A percentile compares a stretch with the other conserved stretches of the same genome.
phyloP scores from a whole-genome alignment of 1,140 invertebrate genomes.

The Sycophaga agraensis region DNA sequence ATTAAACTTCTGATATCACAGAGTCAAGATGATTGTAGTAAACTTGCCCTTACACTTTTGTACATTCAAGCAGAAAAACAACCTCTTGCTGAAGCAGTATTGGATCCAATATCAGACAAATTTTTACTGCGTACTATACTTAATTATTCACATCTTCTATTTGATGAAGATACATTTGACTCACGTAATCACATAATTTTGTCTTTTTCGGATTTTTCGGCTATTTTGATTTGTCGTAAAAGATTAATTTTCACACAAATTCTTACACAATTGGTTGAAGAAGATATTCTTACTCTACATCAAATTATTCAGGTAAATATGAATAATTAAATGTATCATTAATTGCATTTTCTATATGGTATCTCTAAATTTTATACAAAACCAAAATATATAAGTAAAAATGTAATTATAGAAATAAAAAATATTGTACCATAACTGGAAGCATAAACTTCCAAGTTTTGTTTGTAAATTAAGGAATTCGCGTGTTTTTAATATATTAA shows the following conservation, averaged over 20 bases:
- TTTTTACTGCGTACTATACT: conserved; percentile 49
- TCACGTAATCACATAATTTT: conserved; percentile 44
- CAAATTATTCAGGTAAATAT: conserved; percentile 54
- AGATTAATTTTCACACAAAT: conserved; percentile 54
- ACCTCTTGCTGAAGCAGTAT: conserved; percentile 51
- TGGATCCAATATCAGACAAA: conserved; percentile 50
- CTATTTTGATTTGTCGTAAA: conserved; percentile 57
- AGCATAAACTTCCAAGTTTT: too few relatives aligned
- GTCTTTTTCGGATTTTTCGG: conserved; percentile 61
- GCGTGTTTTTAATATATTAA: too few relatives aligned
- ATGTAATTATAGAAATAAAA: too few relatives aligned
- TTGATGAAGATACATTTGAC: conserved; percentile 53
- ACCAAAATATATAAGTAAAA: too few relatives aligned
- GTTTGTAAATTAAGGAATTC: too few relatives aligned
- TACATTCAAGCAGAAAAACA: conserved; percentile 61
- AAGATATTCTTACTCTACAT: conserved; percentile 53
- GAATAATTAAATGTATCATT: not conserved
- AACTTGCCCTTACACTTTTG: conserved; percentile 57
- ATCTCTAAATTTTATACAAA: too few relatives aligned
- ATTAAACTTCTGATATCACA: conserved; percentile 53
- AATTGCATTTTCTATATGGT: too few relatives aligned
- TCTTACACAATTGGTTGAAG: conserved; percentile 54
- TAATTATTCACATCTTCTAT: conserved; percentile 59
- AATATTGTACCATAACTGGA: too few relatives aligned
- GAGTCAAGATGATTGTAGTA: conserved; percentile 41